A percentile compares a stretch with the other conserved stretches of the same genome.
These are phyloP conservation scores for Dicyrtoma fusca DNA, from an alignment of 2,888 invertebrate species.

Conservation along the genomic window DNA sequence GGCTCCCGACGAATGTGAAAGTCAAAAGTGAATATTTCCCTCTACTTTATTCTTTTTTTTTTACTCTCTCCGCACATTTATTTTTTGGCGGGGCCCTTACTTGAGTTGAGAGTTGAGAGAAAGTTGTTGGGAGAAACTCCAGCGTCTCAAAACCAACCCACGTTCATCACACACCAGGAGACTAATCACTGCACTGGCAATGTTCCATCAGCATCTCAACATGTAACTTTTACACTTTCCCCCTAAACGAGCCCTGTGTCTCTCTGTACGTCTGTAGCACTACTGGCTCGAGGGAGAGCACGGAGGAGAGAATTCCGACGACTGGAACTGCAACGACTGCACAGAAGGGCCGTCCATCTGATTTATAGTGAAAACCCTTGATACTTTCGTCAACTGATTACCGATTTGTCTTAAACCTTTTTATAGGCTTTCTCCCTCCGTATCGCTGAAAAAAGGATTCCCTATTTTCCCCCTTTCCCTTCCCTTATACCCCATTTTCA, in stretches of 20 bases:
- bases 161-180: background rate
- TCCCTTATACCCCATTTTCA: too few species aligned
- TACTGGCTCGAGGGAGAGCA: background rate
- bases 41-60: background rate
- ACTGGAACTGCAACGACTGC: too few species aligned
- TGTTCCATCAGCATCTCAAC: constrained; percentile 9
- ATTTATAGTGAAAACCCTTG: too few species aligned
- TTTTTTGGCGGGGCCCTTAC: background rate
- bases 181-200: constrained; percentile 2
- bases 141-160: too few species aligned
- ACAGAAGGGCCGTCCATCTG: too few species aligned
- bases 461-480: too few species aligned
- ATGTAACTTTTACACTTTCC: background rate
- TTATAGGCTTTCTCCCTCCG: too few species aligned
- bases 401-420: too few species aligned
- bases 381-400: too few species aligned
- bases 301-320: background rate
- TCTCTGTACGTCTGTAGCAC: background rate
- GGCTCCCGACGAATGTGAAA: background rate
- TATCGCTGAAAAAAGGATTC: too few species aligned
- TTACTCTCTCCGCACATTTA: background rate
- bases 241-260: background rate
- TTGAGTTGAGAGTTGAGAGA: background rate
- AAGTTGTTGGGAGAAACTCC: background rate
- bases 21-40: background rate